Evolutionary conservation across 2,797 vertebrate genomes (phyloP), one percentile per base, ranked within the genome.

Genomic region (Darevskia nairensis): DNA sequence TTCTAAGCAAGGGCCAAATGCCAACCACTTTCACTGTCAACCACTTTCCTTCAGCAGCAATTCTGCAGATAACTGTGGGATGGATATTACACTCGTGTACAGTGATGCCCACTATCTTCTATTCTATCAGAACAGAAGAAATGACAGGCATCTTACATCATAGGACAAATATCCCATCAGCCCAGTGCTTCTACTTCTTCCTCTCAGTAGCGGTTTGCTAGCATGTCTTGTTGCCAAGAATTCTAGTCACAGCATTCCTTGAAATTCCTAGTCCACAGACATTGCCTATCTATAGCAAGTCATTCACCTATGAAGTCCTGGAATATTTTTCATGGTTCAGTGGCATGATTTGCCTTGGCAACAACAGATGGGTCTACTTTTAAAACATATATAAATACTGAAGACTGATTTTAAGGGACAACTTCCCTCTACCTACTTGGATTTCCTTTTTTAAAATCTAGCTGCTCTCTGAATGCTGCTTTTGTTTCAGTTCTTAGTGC

Each of bases 301-400:
- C 29, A 75, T 82, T 87, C 59, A 82, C 15, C 39, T 64, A 61
- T 13, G 3, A 72, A 84, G 59, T 29, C 39, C 35, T 64, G 29
- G 55, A 50, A 84, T 6, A 44, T 80, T 64, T 87, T 74, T 39
- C 46, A 80, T 80, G 50, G 46, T 71, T 89, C 76, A 74, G 21
- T 72, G 82, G 39, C 23, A 88, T 19, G 64, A 64, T 74, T 89
- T 66, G 50, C 50, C 50, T 80, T 84, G 68, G 75, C 75, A 88
- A 88, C 11, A 79, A 21, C 21, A 82, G 35, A 71, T 71, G 19
- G 39, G 27, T 15, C 66, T 79, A 61, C 35, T 44, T 69, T 78
- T 50, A 78, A 80, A 78, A 88, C 25, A 50, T 15, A 29, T 64
- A 64, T 44, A 75, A 87, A 61, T 35, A 21, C 21, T 29, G 41